Conservation (phyloP, 1,140 invertebrate species). For the Eriosoma lanigerum region DNA sequence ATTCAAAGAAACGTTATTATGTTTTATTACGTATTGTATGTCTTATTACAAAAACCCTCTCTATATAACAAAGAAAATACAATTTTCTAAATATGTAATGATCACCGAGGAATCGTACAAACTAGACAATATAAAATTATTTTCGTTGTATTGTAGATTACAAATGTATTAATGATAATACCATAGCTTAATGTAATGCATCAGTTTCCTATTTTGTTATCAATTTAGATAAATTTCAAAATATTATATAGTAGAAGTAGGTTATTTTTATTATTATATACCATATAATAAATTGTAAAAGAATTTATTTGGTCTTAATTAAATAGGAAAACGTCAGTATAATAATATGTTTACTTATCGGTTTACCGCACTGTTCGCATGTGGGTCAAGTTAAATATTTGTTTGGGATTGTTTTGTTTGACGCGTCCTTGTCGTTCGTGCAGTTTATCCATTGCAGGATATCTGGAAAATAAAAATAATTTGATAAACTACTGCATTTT, state of each 20-base stretch:
- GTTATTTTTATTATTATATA: no score
- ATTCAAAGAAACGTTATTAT: background rate
- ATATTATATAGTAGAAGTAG: background rate
- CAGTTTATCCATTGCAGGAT: no score
- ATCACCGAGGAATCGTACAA: no score
- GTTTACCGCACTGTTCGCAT: slow-evolving; percentile 19
- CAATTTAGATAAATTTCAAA: background rate
- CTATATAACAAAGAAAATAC: background rate
- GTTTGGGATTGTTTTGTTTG: background rate
- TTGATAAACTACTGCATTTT: background rate
- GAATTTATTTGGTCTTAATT: no score
- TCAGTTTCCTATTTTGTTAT: background rate
- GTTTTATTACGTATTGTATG: background rate
- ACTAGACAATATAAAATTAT: background rate
- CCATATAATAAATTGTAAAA: no score
- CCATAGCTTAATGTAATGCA: no score
- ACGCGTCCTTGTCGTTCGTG: slow-evolving; percentile 1
- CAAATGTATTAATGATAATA: no score
- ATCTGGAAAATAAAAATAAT: background rate
- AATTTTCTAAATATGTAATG: background rate
- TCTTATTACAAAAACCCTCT: background rate
- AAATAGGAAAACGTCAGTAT: background rate
- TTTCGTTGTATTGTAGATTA: no score
- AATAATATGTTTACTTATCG: background rate
- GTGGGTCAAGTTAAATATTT: slow-evolving; percentile 36